Base-by-base conservation (phyloP, 2,797 vertebrate species). In the Botia almorhae region DNA sequence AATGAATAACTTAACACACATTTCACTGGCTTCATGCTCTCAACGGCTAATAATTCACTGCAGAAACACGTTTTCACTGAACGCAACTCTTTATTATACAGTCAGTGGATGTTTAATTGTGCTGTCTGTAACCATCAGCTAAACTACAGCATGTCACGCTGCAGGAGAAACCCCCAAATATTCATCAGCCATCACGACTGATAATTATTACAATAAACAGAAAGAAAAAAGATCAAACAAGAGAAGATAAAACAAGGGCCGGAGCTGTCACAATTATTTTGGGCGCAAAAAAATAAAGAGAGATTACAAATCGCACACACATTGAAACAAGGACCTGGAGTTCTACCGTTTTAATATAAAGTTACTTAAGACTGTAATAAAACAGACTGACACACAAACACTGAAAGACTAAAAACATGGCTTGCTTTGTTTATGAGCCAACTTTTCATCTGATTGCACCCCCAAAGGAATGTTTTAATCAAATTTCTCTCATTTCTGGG, bases 131-230 rank as follows among this genome's bases (percentile, higher is more conserved):
- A 26, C 21, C 21, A 58, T 60, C 55, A 56, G n/a, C n/a, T 21
- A 7, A 56, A 56, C 19, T 60, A 60, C 56, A 60, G 56, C 21
- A 23, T 60, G 60, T 61, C 60, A 61, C 60, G 21, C 14, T 4
- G 11, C n/a, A 60, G 56, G 1, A 60, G 4, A 43, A 43, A 43
- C 1, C 39, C 8, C 7, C 39, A 43, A 7, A 13, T 21, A 14
- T 16, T 51, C 13, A 51, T 51, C 13, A 14, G 13, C 13, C 48
- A 51, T 51, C 16, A 51, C 13, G 12, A 51, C 48, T 51, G 56
- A 60, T 60, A 60, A 60, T 60, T 60, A 60, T 60, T 60, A 60
- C 23, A 26, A 60, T 60, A 60, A 21, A n/a, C n/a, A 58, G 55
- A 58, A 1, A 12, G n/a, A 7, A 55, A 21, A n/a, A 21, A 12